Evolutionary conservation across 2,888 invertebrate species (phyloP), one percentile per base, ranked within the genome.

Genomic region (Drosophila pseudotalamancana): DNA sequence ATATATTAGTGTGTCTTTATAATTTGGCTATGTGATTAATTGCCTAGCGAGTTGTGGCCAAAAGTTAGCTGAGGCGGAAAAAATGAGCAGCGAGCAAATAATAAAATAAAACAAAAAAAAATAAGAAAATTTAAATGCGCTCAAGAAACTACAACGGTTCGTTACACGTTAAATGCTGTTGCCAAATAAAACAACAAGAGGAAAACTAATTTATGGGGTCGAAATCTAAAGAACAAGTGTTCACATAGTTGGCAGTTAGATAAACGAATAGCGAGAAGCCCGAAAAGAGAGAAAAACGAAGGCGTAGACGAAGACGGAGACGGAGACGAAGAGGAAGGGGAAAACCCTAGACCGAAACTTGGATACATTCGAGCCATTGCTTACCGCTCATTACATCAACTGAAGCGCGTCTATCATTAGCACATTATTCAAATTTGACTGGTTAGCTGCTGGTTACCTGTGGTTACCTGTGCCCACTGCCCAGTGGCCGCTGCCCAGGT

Each of bases 381-480:
- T 49, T 50, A 50, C 23, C 43, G 65, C 70, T 75, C 77, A 87
- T 85, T 87, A 74, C 77, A 72, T 60, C 62, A 87, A 85, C 80
- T 85, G 81, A 84, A 72, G 87, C 88, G 78, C 80, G 68, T 83
- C 87, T 83, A 85, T 87, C 88, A 88, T 87, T 85, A 88, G 70
- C 81, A 76, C 87, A 88, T 88, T 87, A 87, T 88, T 87, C 74
- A 85, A 88, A 87, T 86, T 85, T 77, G 69, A 72, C 51, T 72
- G 55, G 48, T 46, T 48, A 45, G 19, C 39, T 60, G 54, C 23
- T 18, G 48, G 37, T 37, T 57, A 59, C 31, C 37, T 59, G 39
- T 50, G 59, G 56, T 19, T 63, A 37, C 16, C 63, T 46, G 71
- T 50, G 64, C 54, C 55, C 50, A 37, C 39, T 60, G 67, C 27